phyloP scores from a whole-genome alignment of 2,113 vertebrate genomes.

The Paramormyrops kingsleyae region DNA sequence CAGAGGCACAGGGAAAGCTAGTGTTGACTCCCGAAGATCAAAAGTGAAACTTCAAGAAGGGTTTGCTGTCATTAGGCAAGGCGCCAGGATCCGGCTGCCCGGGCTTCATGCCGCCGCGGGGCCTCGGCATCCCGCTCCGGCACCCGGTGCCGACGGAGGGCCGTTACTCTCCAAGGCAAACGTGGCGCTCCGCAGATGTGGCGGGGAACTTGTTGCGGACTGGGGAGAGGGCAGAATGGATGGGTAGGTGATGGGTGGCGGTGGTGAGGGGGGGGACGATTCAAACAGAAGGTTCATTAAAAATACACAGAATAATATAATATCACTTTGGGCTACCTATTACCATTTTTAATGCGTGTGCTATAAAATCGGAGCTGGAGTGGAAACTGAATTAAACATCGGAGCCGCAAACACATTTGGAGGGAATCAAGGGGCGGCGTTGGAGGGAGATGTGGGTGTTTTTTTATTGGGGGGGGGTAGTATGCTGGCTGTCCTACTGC shows the following conservation, averaged over 20 bases:
- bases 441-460: not conserved
- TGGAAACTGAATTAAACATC: constrained; percentile 38
- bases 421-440: not conserved
- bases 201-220: constrained; percentile 22
- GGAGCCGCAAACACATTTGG: constrained; percentile 12
- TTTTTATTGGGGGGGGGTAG: not conserved
- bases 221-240: not conserved
- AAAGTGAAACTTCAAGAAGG: constrained; percentile 45
- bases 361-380: constrained; percentile 26
- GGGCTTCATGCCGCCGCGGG: constrained; percentile 35
- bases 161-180: constrained; percentile 43
- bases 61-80: constrained; percentile 42
- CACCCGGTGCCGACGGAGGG: constrained; percentile 32
- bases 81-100: constrained; percentile 31
- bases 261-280: constrained; percentile 18
- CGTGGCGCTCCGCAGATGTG: constrained; percentile 24
- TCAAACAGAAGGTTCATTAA: constrained; percentile 46
- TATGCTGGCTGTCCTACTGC: not conserved
- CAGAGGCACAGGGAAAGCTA: constrained; percentile 32
- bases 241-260: not conserved
- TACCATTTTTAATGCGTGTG: constrained; percentile 43
- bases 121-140: constrained; percentile 28
- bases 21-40: constrained; percentile 43
- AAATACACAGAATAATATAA: constrained; percentile 43
- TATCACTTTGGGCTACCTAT: constrained; percentile 39